phyloP scores from a whole-genome alignment of 1,140 invertebrate genomes.

The Eumaeus atala region DNA sequence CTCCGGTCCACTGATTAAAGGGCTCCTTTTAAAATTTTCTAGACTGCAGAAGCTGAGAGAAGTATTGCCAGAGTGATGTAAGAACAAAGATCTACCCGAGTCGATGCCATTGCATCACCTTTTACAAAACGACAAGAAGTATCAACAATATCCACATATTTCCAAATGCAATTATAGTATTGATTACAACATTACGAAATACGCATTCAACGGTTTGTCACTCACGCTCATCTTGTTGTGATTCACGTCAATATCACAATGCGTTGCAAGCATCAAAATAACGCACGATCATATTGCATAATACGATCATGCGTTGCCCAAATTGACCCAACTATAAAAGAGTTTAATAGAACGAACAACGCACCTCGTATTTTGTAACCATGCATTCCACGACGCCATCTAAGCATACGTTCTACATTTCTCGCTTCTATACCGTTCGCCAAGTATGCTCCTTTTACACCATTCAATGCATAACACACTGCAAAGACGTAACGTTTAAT shows the following conservation, averaged over 20 bases:
- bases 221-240: constrained; percentile 39
- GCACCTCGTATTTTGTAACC: constrained; percentile 28
- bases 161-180: no score
- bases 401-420: constrained; percentile 20
- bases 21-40: no score
- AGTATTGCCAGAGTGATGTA: no score
- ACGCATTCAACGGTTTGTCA: constrained; percentile 18
- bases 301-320: constrained; percentile 54
- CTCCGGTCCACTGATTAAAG: no score
- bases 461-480: constrained; percentile 21
- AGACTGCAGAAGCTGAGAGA: no score
- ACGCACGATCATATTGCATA: constrained; percentile 50
- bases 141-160: no score
- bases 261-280: constrained; percentile 29
- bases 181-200: no score
- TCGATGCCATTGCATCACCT: no score
- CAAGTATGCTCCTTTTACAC: background rate
- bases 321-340: constrained; percentile 61
- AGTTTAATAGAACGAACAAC: constrained; percentile 69
- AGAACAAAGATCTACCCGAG: no score
- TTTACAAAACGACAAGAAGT: no score
- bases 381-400: constrained; percentile 7
- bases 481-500: background rate
- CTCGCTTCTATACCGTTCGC: background rate
- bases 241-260: constrained; percentile 42